These are phyloP conservation scores for Vimba vimba DNA, from an alignment of 2,113 vertebrate genomes.

Conservation along the genomic window DNA sequence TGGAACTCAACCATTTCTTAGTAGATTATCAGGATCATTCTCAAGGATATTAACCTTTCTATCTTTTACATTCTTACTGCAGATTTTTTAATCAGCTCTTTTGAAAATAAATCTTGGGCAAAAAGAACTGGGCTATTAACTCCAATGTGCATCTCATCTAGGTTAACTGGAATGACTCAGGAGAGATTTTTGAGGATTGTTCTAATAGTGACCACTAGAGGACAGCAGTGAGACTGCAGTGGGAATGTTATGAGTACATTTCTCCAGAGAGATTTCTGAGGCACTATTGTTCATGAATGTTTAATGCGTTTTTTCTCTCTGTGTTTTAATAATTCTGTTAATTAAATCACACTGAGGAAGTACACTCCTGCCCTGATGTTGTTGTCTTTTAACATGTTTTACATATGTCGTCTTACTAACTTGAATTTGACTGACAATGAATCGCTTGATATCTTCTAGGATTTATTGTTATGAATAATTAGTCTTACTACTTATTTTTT, in stretches of 20 bases:
- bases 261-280: conserved; percentile 30
- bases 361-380: not conserved
- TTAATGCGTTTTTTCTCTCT: conserved; percentile 37
- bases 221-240: not conserved
- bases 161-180: not conserved
- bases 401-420: not conserved
- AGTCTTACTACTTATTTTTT: not conserved
- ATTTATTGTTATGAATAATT: not conserved
- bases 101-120: not conserved
- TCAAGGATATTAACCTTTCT: not conserved
- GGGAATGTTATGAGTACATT: not conserved
- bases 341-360: conserved; percentile 38
- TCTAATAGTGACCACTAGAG: conserved; percentile 11
- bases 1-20: not conserved
- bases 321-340: conserved; percentile 44
- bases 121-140: not conserved
- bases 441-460: not conserved
- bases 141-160: not conserved
- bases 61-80: not conserved
- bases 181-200: not conserved
- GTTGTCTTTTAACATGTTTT: not conserved
- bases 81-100: not conserved
- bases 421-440: not conserved
- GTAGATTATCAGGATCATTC: not conserved
- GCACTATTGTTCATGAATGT: conserved; percentile 41